These are phyloP conservation scores for Cistogaster globosa DNA, from an alignment of 2,888 invertebrate genomes.

Conservation along the genomic window DNA sequence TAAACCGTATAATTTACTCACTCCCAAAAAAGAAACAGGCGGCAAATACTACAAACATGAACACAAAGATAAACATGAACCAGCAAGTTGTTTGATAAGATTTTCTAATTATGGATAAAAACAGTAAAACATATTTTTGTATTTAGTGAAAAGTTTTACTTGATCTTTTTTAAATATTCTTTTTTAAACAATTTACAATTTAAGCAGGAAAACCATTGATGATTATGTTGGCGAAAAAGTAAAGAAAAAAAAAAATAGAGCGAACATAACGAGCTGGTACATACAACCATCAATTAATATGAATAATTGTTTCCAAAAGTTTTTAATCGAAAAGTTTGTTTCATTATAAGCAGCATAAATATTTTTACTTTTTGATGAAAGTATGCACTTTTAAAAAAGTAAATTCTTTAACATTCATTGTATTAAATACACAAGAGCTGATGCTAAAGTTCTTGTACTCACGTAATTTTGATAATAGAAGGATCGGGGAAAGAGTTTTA, in stretches of 20 bases:
- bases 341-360: conserved; percentile 51
- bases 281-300: conserved; percentile 36
- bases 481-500: background rate
- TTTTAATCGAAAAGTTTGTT: conserved; percentile 68
- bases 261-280: no score
- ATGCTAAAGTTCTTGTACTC: background rate
- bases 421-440: background rate
- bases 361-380: conserved; percentile 40
- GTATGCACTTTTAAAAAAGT: conserved; percentile 5
- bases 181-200: conserved; percentile 10
- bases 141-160: conserved; percentile 7
- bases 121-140: conserved; percentile 27
- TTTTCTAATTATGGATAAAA: background rate
- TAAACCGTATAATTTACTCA: background rate
- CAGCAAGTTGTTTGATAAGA: background rate
- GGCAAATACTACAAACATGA: background rate
- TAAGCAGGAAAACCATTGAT: conserved; percentile 38
- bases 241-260: background rate
- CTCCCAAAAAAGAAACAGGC: background rate
- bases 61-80: no score
- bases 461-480: background rate
- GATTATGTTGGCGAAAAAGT: conserved; percentile 15
- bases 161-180: conserved; percentile 13
- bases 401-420: background rate
- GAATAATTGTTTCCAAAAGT: conserved; percentile 62